These are phyloP conservation scores for Macrophya annulata DNA, from an alignment of 2,888 invertebrate species.

Conservation along the genomic window DNA sequence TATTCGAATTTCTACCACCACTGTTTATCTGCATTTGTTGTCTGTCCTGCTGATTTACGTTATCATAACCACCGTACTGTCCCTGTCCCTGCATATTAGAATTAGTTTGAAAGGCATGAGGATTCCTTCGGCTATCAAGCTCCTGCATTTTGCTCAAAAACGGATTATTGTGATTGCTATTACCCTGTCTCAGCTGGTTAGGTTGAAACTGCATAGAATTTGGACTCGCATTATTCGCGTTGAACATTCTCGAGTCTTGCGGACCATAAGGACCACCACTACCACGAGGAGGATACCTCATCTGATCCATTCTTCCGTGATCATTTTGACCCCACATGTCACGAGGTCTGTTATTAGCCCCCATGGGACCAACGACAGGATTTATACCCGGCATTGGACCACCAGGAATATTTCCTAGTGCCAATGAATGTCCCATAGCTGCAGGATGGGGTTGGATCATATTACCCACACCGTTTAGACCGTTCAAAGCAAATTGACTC, in stretches of 20 bases:
- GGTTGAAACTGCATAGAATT: slow-evolving; percentile 42
- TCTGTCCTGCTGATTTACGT: slow-evolving; percentile 68
- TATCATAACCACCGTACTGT: slow-evolving; percentile 62
- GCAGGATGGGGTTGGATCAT: slow-evolving; percentile 70
- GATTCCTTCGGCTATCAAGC: slow-evolving; percentile 83
- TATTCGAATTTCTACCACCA: slow-evolving; percentile 64
- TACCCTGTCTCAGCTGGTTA: slow-evolving; percentile 81
- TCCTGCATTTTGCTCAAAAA: slow-evolving; percentile 73
- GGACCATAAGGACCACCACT: slow-evolving; percentile 64
- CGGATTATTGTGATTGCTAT: slow-evolving; percentile 76
- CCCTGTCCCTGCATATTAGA: slow-evolving; percentile 4
- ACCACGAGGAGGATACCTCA: slow-evolving; percentile 68
- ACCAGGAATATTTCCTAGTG: slow-evolving; percentile 64
- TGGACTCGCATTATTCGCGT: slow-evolving; percentile 25
- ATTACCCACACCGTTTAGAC: slow-evolving; percentile 72
- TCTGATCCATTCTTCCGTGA: slow-evolving; percentile 65
- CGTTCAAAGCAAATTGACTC: slow-evolving; percentile 73
- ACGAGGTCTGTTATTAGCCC: slow-evolving; percentile 66
- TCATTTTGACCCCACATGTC: slow-evolving; percentile 71
- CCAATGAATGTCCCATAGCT: slow-evolving; percentile 65
- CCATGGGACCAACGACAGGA: slow-evolving; percentile 57
- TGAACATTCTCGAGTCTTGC: slow-evolving; percentile 55
- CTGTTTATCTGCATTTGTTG: slow-evolving; percentile 62
- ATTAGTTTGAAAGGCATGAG: slow-evolving; percentile 81
- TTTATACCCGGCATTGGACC: slow-evolving; percentile 60